Evolutionary conservation across 2,797 vertebrate genomes (phyloP).

Genomic region (Thunnus albacares): DNA sequence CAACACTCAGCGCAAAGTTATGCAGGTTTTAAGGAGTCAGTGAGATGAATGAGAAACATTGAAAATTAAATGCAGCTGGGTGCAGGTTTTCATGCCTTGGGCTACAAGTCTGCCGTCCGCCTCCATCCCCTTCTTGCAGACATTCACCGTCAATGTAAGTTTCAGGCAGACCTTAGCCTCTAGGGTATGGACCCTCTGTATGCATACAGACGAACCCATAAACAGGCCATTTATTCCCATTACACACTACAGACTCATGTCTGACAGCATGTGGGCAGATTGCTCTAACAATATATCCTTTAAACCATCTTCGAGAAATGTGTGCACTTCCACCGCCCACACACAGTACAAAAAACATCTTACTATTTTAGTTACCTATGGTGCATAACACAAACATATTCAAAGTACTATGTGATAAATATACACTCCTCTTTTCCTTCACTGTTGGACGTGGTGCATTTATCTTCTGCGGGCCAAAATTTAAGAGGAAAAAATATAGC

Average conservation of each 20-base stretch:
- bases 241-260: constrained; percentile 53
- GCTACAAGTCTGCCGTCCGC: constrained; percentile 43
- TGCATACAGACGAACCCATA: constrained; percentile 64
- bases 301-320: constrained; percentile 47
- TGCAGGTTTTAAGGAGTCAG: constrained; percentile 38
- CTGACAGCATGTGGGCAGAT: constrained; percentile 65
- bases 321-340: constrained; percentile 51
- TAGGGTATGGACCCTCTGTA: constrained; percentile 35
- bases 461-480: constrained; percentile 45
- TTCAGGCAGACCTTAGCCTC: constrained; percentile 36
- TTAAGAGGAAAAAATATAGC: constrained; percentile 46
- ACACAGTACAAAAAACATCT: constrained; percentile 16
- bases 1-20: constrained; percentile 26
- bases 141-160: constrained; percentile 37
- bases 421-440: neutral
- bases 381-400: constrained; percentile 44
- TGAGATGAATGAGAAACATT: constrained; percentile 56
- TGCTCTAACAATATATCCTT: constrained; percentile 63
- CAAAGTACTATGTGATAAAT: constrained; percentile 34
- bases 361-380: constrained; percentile 48
- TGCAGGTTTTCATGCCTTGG: constrained; percentile 51
- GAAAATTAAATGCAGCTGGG: constrained; percentile 59
- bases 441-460: constrained; percentile 19
- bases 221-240: constrained; percentile 71
- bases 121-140: constrained; percentile 39